Base-by-base conservation (phyloP, 2,888 invertebrate genomes). In the Polyploca ridens region DNA sequence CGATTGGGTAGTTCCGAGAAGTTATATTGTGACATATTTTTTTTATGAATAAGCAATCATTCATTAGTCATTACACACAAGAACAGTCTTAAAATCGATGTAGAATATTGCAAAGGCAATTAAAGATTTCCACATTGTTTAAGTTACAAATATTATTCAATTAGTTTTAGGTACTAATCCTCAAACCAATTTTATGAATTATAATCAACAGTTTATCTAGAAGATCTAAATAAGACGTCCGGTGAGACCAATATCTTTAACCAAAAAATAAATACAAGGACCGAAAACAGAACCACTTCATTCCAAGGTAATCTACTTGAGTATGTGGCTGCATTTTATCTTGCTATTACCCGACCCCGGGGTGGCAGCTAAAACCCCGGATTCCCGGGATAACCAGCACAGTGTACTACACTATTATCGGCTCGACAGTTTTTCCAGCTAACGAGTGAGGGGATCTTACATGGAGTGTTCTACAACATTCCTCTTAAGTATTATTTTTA, bases 391-490 rank as follows among this genome's bases (percentile, higher is more conserved):
- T 66, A 54, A 54, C n/a, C 54, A 19, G 10, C 19, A 19, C 10
- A 10, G 54, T 54, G 54, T 62, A 27, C 67, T 58, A 67, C 72
- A 75, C 72, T 78, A 78, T 76, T 77, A 74, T 73, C 74, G 68
- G 66, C 72, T 54, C 69, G 69, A 71, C 73, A 74, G 74, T n/a
- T 54, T 74, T 73, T 69, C 76, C 72, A 65, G 72, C 76, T 77
- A 74, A 73, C 74, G 70, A 75, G 63, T 67, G 60, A 71, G 67
- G 63, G 72, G 71, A 69, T 71, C 75, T 70, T 70, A 62, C 66
- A 71, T 74, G 65, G 70, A 82, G 79, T 68, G 77, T 71, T 70
- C 71, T 71, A 68, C 74, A 71, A 72, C 71, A 72, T 73, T 72
- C 69, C 71, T 46, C 5, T 5, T 66, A 69, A 71, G 71, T 72